Base-by-base conservation (phyloP, 2,888 invertebrate species). In the Steromphala cineraria region DNA sequence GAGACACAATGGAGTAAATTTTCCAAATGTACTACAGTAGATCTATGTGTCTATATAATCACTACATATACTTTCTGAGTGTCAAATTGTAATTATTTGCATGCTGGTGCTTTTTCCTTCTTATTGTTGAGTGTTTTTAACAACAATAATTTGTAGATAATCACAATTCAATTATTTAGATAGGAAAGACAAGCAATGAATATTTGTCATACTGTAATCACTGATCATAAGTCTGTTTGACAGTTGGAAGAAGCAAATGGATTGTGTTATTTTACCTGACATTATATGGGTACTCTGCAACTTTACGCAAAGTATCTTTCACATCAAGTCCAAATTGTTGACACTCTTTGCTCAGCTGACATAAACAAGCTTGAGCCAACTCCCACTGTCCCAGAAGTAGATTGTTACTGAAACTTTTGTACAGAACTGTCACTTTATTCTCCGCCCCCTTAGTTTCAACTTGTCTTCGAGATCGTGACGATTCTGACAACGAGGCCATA, bases 321-420 rank as follows among this genome's bases (percentile, higher is more conserved):
- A 91, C 83, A 67, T 88, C 83, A 13, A 80, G 40, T 31, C 79
- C 80, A 15, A 84, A 15, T 8, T 74, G 21, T 19, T 74, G 36
- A 17, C 82, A 82, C n/a, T 88, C 85, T 67, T 78, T 53, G n/a
- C 83, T 67, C 24, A 92, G 80, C 62, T 87, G 85, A 53, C 83
- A 74, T 8, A 89, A 78, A 80, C 89, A 89, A 13, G 91, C 85
- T 74, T 85, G 84, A 0, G 92, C 91, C 76, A 91, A 85, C 85
- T 93, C 92, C 92, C 92, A 93, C 83, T 92, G 92, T 10, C 92
- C 92, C 55, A 91, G 82, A 77, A 87, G 89, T 28, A 93, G 75
- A 87, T 91, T 88, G 83, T 92, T 91, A 81, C 91, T 91, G 85
- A 93, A 93, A 84, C 85, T 89, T 77, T 84, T 87, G 75, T 85